Evolutionary conservation across 1,140 invertebrate genomes (phyloP).

Genomic region (Leptinotarsa texana): DNA sequence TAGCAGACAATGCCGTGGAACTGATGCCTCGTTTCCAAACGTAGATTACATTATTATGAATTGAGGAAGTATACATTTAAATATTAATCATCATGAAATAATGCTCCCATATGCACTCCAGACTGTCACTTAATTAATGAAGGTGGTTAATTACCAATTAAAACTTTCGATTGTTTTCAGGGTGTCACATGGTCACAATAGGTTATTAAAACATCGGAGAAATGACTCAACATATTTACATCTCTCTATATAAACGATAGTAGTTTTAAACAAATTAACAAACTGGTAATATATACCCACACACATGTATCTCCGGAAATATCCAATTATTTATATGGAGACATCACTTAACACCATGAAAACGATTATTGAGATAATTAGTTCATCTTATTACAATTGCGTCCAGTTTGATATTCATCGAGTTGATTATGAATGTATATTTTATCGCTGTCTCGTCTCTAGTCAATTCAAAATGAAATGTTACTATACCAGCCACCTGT

Average conservation of each 20-base stretch:
- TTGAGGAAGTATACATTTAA: slow-evolving; percentile 18
- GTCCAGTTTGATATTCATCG: neutral
- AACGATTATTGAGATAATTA: slow-evolving; percentile 25
- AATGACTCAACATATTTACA: slow-evolving; percentile 18
- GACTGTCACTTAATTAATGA: slow-evolving; percentile 17
- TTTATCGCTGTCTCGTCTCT: too few relatives aligned
- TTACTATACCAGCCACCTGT: too few relatives aligned
- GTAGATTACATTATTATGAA: slow-evolving; percentile 11
- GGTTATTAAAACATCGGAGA: slow-evolving; percentile 13
- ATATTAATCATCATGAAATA: slow-evolving; percentile 19
- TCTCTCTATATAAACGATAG: slow-evolving; percentile 17
- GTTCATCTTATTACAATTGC: slow-evolving; percentile 25
- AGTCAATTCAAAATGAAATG: too few relatives aligned
- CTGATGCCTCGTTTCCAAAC: slow-evolving; percentile 7
- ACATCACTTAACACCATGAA: slow-evolving; percentile 27
- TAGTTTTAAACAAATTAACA: slow-evolving; percentile 26
- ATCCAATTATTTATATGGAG: slow-evolving; percentile 25
- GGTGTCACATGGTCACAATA: slow-evolving; percentile 13
- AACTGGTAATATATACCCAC: slow-evolving; percentile 27
- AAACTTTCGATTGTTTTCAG: slow-evolving; percentile 15
- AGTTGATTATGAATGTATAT: too few relatives aligned
- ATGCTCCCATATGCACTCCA: slow-evolving; percentile 18
- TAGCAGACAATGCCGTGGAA: neutral
- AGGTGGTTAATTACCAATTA: slow-evolving; percentile 21
- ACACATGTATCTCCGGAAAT: slow-evolving; percentile 26